These are phyloP conservation scores for Tridacna crocea DNA, from an alignment of 2,888 invertebrate species.

Conservation along the genomic window DNA sequence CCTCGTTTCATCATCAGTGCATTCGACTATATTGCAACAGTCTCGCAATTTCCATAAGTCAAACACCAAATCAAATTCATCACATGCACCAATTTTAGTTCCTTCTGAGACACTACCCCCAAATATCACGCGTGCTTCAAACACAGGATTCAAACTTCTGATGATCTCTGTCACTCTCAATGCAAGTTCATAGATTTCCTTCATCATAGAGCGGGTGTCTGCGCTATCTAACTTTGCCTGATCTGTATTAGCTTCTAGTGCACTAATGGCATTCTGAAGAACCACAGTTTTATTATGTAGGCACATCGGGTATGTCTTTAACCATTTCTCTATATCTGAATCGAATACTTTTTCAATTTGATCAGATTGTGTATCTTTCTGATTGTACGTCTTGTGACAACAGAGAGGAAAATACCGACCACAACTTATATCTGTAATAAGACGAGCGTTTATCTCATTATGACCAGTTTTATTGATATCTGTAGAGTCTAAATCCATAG, in stretches of 20 bases:
- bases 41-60: slow-evolving; percentile 40
- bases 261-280: slow-evolving; percentile 29
- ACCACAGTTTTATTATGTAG: slow-evolving; percentile 24
- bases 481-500: background rate
- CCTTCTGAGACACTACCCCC: slow-evolving; percentile 34
- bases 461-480: background rate
- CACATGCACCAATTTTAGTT: slow-evolving; percentile 32
- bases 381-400: slow-evolving; percentile 27
- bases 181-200: slow-evolving; percentile 4
- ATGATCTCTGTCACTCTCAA: background rate
- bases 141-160: slow-evolving; percentile 18
- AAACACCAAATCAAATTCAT: slow-evolving; percentile 38
- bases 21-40: background rate
- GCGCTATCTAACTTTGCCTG: background rate
- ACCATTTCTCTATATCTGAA: slow-evolving; percentile 25
- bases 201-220: background rate
- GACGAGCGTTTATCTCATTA: too few relatives aligned
- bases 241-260: slow-evolving; percentile 21
- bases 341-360: slow-evolving; percentile 21
- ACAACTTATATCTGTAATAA: slow-evolving; percentile 21
- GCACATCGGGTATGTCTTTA: slow-evolving; percentile 32
- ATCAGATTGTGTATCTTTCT: slow-evolving; percentile 5
- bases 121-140: slow-evolving; percentile 29
- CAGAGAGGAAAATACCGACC: slow-evolving; percentile 34
- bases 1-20: background rate